phyloP scores from a whole-genome alignment of 2,888 invertebrate species.

The Agrenia bidenticulata region DNA sequence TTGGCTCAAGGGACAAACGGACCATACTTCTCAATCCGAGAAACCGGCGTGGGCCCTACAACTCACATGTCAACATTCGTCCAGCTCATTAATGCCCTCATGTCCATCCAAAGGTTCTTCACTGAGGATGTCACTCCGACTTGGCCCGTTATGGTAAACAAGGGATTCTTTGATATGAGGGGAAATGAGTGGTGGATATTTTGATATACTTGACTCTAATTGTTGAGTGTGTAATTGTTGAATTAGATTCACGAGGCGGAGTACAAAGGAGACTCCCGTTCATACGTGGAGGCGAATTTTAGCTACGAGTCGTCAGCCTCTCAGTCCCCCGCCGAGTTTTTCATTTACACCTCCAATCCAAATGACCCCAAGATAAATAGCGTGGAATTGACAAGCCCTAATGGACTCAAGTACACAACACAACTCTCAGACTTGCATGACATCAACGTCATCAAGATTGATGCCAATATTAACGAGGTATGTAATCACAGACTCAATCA shows the following conservation, averaged over 20 bases:
- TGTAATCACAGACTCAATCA: too few relatives aligned
- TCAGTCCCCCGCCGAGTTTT: conserved; percentile 51
- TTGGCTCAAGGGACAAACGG: conserved; percentile 52
- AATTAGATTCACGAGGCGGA: conserved; percentile 53
- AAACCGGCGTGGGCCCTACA: conserved; percentile 51
- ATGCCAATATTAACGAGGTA: conserved; percentile 51
- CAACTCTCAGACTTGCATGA: conserved; percentile 52
- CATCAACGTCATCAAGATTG: conserved; percentile 52
- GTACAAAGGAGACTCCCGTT: conserved; percentile 51
- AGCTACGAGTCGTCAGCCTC: conserved; percentile 49
- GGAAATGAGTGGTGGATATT: too few relatives aligned
- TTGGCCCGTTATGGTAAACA: conserved; percentile 53
- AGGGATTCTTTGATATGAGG: too few relatives aligned
- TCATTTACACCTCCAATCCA: conserved; percentile 51
- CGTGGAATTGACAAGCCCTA: conserved; percentile 51
- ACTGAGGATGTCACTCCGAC: conserved; percentile 49
- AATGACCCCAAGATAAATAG: conserved; percentile 48
- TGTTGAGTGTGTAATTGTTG: too few relatives aligned
- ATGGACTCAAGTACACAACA: conserved; percentile 48
- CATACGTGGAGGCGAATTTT: conserved; percentile 51
- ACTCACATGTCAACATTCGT: conserved; percentile 52
- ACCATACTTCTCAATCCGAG: conserved; percentile 51
- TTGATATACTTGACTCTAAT: too few relatives aligned
- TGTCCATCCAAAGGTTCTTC: conserved; percentile 52
- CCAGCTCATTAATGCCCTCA: conserved; percentile 52